Conservation (phyloP, 2,888 invertebrate species). For the Diaphora mendica region DNA sequence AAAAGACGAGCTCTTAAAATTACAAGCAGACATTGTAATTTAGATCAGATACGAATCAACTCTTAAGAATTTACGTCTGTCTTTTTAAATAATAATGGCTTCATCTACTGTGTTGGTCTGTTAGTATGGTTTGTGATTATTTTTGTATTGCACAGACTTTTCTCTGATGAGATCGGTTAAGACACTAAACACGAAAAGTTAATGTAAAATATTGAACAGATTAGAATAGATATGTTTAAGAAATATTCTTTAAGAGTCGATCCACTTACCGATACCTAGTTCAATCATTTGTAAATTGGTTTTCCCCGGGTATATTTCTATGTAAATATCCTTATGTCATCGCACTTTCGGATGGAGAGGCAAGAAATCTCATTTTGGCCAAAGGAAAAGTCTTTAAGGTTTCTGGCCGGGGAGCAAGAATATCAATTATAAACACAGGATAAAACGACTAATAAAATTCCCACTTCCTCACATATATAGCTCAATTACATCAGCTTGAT, state of each 20-base stretch:
- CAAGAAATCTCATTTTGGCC: no score
- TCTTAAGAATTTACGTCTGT: constrained; percentile 10
- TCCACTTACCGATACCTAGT: no score
- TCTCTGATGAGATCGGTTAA: not conserved
- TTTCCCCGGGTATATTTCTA: no score
- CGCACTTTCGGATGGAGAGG: no score
- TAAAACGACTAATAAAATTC: not conserved
- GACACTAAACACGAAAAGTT: no score
- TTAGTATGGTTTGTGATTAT: not conserved
- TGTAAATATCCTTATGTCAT: no score
- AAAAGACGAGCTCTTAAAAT: constrained; percentile 11
- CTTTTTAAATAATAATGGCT: constrained; percentile 5
- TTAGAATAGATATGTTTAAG: no score
- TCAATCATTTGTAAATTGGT: no score
- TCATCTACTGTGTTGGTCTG: constrained; percentile 3
- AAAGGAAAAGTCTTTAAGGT: not conserved
- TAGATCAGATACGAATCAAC: constrained; percentile 13
- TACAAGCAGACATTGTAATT: constrained; percentile 13
- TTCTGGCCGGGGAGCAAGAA: not conserved
- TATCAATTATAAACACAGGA: not conserved
- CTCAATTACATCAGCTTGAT: not conserved
- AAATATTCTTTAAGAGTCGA: no score
- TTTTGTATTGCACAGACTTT: not conserved
- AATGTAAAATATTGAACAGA: no score
- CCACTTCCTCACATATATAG: not conserved